These are phyloP conservation scores for Sericinus montela DNA, from an alignment of 2,888 invertebrate species.

Conservation along the genomic window DNA sequence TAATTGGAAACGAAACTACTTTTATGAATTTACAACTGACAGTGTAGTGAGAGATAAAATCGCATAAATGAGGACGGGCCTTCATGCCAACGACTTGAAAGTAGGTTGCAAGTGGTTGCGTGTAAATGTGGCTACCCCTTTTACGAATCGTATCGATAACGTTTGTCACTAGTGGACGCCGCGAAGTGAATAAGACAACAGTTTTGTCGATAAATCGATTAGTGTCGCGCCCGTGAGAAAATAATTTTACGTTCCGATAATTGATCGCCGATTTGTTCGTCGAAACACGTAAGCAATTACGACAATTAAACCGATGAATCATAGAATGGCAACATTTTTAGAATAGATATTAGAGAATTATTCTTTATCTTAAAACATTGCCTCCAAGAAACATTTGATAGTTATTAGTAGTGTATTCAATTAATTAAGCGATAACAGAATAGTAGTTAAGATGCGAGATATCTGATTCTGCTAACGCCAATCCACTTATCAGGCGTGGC, in stretches of 20 bases:
- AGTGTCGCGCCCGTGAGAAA: conserved; percentile 36
- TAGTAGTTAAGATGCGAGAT: no score
- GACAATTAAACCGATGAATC: conserved; percentile 12
- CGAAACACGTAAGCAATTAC: conserved; percentile 13
- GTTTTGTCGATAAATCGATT: conserved; percentile 35
- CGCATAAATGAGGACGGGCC: conserved; percentile 7
- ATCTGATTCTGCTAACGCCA: no score
- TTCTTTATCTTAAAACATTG: no score
- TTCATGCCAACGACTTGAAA: conserved; percentile 10
- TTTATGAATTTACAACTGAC: conserved; percentile 8
- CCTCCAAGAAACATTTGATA: no score
- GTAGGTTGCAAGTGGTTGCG: conserved; percentile 8
- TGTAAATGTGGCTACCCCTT: conserved; percentile 1
- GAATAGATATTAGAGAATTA: not conserved
- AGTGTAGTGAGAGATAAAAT: conserved; percentile 7
- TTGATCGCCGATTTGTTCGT: conserved; percentile 8
- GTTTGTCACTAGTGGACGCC: conserved; percentile 8
- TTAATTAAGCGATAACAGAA: no score
- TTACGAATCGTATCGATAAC: conserved; percentile 9
- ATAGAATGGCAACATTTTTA: not conserved
- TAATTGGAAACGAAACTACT: conserved; percentile 8
- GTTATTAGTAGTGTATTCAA: no score
- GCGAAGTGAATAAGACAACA: conserved; percentile 30
- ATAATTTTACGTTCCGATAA: conserved; percentile 13
- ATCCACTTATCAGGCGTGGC: no score